Evolutionary conservation across 2,113 vertebrate species (phyloP).

Genomic region (Brevimyrus niger): DNA sequence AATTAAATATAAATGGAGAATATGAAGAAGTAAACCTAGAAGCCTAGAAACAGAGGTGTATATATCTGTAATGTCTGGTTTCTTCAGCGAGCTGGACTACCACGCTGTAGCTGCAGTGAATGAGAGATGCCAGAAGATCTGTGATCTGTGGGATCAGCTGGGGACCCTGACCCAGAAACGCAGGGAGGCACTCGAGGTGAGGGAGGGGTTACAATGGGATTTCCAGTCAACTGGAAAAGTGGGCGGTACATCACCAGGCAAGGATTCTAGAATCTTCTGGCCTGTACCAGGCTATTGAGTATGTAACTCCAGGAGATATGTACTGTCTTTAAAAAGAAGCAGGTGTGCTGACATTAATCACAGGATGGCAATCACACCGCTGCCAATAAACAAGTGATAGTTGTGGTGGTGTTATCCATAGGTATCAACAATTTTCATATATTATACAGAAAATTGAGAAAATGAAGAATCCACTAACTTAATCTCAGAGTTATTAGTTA

Average conservation of each 20-base stretch:
- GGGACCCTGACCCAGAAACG: constrained; percentile 95
- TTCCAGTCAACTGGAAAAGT: constrained; percentile 18
- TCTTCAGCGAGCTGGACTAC: constrained; percentile 80
- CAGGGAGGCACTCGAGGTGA: constrained; percentile 87
- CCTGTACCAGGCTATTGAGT: neutral
- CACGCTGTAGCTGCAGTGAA: constrained; percentile 88
- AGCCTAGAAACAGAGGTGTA: neutral
- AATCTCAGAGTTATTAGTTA: neutral
- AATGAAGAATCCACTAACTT: neutral
- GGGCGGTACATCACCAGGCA: constrained; percentile 32
- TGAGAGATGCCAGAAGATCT: constrained; percentile 90
- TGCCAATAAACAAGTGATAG: neutral
- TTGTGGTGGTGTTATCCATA: neutral
- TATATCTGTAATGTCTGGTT: neutral
- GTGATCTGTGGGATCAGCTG: constrained; percentile 92
- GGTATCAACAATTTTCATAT: neutral
- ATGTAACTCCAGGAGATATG: constrained; percentile 5
- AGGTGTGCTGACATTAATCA: neutral
- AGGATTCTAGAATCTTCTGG: constrained; percentile 41
- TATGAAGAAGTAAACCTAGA: neutral
- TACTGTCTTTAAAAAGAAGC: neutral
- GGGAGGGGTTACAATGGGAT: neutral
- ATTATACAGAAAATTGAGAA: neutral
- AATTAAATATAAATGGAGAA: neutral
- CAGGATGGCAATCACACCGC: neutral